A percentile compares a stretch with the other conserved stretches of the same genome.
Conservation (phyloP, 2,797 vertebrate genomes). For the Rhinogobio ventralis region DNA sequence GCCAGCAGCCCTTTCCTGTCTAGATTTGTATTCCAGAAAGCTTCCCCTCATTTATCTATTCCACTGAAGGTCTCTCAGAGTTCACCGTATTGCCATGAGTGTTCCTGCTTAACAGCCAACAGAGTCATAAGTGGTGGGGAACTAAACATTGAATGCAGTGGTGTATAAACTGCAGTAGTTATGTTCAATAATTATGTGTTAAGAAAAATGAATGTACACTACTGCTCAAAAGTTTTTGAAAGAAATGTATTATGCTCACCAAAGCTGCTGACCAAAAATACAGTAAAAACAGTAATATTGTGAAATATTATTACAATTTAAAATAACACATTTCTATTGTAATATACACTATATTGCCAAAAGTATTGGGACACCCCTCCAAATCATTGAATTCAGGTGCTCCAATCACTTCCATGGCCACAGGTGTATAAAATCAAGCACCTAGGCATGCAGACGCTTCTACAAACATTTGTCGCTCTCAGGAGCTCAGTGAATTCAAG, state of each 20-base stretch:
- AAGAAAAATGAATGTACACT: neutral
- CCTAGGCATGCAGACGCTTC: no score
- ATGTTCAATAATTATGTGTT: neutral
- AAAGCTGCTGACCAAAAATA: neutral
- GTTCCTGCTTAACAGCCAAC: neutral
- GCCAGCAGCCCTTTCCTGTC: constrained; percentile 36
- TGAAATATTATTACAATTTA: neutral
- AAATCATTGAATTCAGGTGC: no score
- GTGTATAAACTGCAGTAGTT: neutral
- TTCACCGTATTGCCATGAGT: neutral
- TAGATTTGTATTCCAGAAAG: constrained; percentile 45
- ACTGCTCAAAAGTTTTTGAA: neutral
- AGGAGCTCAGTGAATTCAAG: no score
- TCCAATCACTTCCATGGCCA: no score
- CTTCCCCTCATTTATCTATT: constrained; percentile 23
- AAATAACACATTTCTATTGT: neutral
- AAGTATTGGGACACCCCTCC: no score
- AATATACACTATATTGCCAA: neutral
- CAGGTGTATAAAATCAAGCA: no score
- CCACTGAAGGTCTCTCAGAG: constrained; percentile 15
- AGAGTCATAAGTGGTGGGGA: neutral
- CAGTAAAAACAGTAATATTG: neutral
- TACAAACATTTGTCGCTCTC: no score
- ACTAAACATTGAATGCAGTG: neutral
- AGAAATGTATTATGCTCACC: neutral